Evolutionary conservation across 2,888 invertebrate genomes (phyloP).

Genomic region (Thysanoteuthis rhombus): DNA sequence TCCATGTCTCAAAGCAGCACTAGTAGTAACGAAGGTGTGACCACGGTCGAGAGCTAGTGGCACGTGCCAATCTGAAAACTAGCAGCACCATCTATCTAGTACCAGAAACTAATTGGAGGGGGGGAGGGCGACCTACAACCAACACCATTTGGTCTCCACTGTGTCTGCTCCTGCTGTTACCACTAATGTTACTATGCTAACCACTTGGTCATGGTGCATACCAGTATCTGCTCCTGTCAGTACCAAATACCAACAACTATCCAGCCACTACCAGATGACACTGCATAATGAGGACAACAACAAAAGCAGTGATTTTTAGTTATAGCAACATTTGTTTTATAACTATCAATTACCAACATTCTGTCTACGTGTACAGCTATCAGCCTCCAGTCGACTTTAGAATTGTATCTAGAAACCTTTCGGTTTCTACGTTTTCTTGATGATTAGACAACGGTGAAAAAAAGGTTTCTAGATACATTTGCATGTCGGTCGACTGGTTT

Average conservation of each 20-base stretch:
- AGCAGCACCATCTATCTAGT: neutral
- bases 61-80: neutral
- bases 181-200: conserved; percentile 23
- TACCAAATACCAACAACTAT: neutral
- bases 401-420: neutral
- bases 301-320: neutral
- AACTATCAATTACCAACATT: neutral
- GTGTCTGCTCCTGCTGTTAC: conserved; percentile 24
- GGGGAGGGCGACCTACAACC: neutral
- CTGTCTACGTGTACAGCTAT: neutral
- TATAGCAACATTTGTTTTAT: neutral
- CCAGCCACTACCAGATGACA: neutral
- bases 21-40: conserved; percentile 43
- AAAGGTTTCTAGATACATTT: neutral
- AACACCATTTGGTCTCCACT: neutral
- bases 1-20: conserved; percentile 62
- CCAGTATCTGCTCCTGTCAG: neutral
- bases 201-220: neutral
- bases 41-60: conserved; percentile 36
- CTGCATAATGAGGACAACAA: neutral
- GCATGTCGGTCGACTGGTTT: no score
- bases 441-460: neutral
- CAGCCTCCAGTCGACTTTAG: neutral
- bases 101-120: neutral
- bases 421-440: neutral